Evolutionary conservation across 2,888 invertebrate genomes (phyloP), one percentile per base, ranked within the genome.

Genomic region (Napeogenes inachia): DNA sequence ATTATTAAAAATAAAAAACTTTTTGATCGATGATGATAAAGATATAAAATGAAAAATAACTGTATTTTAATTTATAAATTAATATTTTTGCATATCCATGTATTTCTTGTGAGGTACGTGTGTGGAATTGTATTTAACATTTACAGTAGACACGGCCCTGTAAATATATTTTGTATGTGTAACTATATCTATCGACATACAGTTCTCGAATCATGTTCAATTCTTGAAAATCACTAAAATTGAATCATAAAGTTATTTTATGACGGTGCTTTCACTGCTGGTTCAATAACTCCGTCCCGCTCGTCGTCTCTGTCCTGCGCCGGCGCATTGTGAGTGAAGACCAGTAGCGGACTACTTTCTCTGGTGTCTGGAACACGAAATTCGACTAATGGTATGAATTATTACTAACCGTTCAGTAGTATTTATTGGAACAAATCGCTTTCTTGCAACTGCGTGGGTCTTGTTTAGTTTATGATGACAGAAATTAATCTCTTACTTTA

Each of bases 311-410:
- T 59, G 54, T 66, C 70, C 63, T 63, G 68, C 60, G 71, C 71
- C 62, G 56, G 50, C 38, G 54, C 54, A 46, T 56, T 61, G 75
- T 66, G 67, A 71, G 73, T 78, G 79, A 89, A 89, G 85, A 87
- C 89, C 88, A 83, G 89, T 89, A 89, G 89, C 89, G 71, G 70
- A 69, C 80, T 75, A 87, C 89, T 90, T 89, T 90, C 89, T 86
- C 89, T 82, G 77, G 74, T 76, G 76, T 75, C 75, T 77, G 76
- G 78, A 87, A 88, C 88, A 87, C 84, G 86, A 89, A 89, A 82
- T 86, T 87, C 85, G 87, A 88, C 89, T 87, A 89, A 89, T 89
- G 84, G 82, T 82, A 83, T 87, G 82, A 89, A 82, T 85, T 88
- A 89, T 87, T 83, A 71, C 77, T 77, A 30, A 56, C 62, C 33